phyloP scores from a whole-genome alignment of 2,888 invertebrate genomes.

The Notocelia uddmanniana region DNA sequence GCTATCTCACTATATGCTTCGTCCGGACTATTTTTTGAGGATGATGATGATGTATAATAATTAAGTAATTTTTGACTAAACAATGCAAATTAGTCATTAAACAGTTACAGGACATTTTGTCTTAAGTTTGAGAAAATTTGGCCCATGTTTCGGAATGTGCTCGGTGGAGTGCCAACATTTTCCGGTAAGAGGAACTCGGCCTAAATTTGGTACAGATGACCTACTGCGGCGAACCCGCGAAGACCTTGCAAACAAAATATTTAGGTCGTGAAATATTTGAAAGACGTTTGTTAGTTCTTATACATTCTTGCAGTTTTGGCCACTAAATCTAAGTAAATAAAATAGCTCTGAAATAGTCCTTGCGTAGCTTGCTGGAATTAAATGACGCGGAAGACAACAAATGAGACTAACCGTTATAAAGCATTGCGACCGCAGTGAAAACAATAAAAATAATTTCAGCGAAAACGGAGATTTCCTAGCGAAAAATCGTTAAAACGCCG shows the following conservation, averaged over 20 bases:
- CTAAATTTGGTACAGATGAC: neutral
- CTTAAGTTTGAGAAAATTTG: slow-evolving; percentile 11
- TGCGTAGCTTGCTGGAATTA: slow-evolving; percentile 31
- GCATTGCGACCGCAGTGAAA: slow-evolving; percentile 54
- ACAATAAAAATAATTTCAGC: slow-evolving; percentile 77
- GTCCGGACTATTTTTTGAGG: too few relatives aligned
- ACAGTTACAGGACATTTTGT: too few relatives aligned
- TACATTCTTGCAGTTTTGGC: slow-evolving; percentile 27
- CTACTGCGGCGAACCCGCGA: neutral
- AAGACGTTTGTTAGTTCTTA: slow-evolving; percentile 36
- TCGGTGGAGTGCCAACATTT: slow-evolving; percentile 12
- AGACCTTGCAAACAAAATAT: neutral
- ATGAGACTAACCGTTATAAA: slow-evolving; percentile 48
- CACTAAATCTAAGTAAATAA: slow-evolving; percentile 34
- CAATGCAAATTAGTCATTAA: too few relatives aligned
- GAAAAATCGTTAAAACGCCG: slow-evolving; percentile 72
- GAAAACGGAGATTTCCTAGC: slow-evolving; percentile 72
- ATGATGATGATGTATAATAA: too few relatives aligned
- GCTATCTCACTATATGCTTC: too few relatives aligned
- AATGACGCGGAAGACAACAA: slow-evolving; percentile 45
- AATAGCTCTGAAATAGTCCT: slow-evolving; percentile 24
- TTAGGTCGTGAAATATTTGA: slow-evolving; percentile 34
- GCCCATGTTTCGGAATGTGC: neutral
- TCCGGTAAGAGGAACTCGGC: slow-evolving; percentile 1
- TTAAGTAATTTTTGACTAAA: too few relatives aligned